These are phyloP conservation scores for Pogonocherus hispidulus DNA, from an alignment of 2,888 invertebrate genomes.

Conservation along the genomic window DNA sequence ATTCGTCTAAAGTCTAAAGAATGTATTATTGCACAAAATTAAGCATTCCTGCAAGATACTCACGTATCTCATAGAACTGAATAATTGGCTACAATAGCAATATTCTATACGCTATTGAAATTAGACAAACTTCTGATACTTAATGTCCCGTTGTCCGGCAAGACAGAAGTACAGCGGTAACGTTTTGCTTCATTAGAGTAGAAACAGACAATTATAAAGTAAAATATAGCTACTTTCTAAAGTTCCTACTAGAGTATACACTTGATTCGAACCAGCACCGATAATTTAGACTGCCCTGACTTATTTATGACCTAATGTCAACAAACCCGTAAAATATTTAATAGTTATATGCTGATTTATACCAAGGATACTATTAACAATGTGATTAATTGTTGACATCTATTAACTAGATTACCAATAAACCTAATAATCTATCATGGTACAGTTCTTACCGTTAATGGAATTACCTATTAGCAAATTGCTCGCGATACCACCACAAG, in stretches of 20 bases:
- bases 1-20: too few species aligned
- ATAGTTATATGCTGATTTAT: conserved; percentile 50
- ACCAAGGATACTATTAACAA: conserved; percentile 32
- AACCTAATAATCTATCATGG: neutral
- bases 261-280: conserved; percentile 30
- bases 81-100: conserved; percentile 40
- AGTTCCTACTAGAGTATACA: conserved; percentile 45
- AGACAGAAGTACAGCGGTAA: conserved; percentile 16
- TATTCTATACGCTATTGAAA: conserved; percentile 30
- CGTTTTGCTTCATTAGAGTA: conserved; percentile 50
- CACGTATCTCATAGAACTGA: neutral
- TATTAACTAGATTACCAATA: conserved; percentile 1
- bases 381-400: conserved; percentile 30
- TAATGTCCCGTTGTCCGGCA: conserved; percentile 17
- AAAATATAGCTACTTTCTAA: conserved; percentile 53
- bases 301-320: conserved; percentile 52
- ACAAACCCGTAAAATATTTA: conserved; percentile 49
- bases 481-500: neutral
- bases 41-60: too few species aligned
- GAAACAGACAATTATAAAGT: conserved; percentile 51
- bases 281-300: conserved; percentile 40
- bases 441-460: neutral
- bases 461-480: neutral
- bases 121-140: conserved; percentile 33
- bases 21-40: too few species aligned